Conservation (phyloP, 2,888 invertebrate genomes). For the Scotopteryx bipunctaria region DNA sequence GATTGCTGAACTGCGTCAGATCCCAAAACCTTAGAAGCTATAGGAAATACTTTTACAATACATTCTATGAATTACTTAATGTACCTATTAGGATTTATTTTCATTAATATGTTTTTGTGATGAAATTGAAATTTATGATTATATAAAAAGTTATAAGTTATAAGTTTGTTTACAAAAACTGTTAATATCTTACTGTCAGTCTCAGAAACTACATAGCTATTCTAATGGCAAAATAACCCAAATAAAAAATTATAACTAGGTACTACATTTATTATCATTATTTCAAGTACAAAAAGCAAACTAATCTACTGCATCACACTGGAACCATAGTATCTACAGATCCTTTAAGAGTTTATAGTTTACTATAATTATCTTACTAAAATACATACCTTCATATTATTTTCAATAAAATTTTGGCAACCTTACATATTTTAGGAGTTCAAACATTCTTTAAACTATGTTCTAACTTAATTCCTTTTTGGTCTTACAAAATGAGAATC, state of each 20-base stretch:
- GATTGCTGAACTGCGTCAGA: conserved; percentile 26
- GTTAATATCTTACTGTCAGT: conserved; percentile 4
- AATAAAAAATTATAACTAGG: not conserved
- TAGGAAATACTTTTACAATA: conserved; percentile 30
- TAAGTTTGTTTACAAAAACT: too few species aligned
- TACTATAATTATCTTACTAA: too few species aligned
- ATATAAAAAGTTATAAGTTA: not conserved
- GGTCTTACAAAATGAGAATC: conserved; percentile 3
- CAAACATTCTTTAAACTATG: not conserved
- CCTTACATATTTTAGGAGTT: too few species aligned
- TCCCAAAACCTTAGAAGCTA: conserved; percentile 39
- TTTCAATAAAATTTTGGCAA: too few species aligned
- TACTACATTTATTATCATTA: not conserved
- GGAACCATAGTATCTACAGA: conserved; percentile 21
- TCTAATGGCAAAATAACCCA: not conserved
- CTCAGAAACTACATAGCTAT: conserved; percentile 13
- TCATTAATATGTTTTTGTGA: not conserved
- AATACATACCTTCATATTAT: too few species aligned
- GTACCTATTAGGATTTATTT: too few species aligned
- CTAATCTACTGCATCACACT: conserved; percentile 37
- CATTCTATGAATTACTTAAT: too few species aligned
- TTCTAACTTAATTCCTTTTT: conserved; percentile 28
- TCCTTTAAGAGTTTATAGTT: too few species aligned
- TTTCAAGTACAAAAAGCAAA: conserved; percentile 8
- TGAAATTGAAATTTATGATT: not conserved